Percentiles rank a stretch among this genome's conserved stretches.
These are phyloP conservation scores for Melanotaenia duboulayi DNA, from an alignment of 2,113 vertebrate genomes.

Conservation along the genomic window DNA sequence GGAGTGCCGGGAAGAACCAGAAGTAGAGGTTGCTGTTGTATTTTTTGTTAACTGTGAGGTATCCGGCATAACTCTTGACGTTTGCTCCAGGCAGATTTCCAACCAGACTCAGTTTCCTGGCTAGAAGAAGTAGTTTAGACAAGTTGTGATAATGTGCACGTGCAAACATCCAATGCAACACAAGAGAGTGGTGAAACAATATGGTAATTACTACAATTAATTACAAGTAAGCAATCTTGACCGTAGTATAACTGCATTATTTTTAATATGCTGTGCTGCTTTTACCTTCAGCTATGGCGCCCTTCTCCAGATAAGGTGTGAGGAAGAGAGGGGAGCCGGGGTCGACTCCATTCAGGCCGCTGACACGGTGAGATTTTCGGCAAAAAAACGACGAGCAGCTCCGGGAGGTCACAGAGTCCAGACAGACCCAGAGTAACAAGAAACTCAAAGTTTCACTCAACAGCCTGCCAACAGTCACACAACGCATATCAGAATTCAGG, in stretches of 20 bases:
- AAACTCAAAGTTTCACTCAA: slow-evolving; percentile 46
- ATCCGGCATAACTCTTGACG: slow-evolving; percentile 84
- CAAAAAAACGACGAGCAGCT: slow-evolving; percentile 81
- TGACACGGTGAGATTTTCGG: slow-evolving; percentile 61
- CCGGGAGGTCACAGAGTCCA: slow-evolving; percentile 48
- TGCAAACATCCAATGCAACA: neutral
- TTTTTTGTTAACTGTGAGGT: slow-evolving; percentile 86
- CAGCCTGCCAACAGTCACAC: slow-evolving; percentile 49
- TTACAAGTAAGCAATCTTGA: no score
- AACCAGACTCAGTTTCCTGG: slow-evolving; percentile 82
- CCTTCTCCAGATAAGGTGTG: slow-evolving; percentile 85
- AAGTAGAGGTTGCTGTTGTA: slow-evolving; percentile 92
- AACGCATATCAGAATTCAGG: slow-evolving; percentile 15
- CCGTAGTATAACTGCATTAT: no score
- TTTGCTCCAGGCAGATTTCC: slow-evolving; percentile 79
- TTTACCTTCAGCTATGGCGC: slow-evolving; percentile 81
- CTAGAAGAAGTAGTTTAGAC: slow-evolving; percentile 60
- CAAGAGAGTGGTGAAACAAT: neutral
- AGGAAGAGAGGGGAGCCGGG: slow-evolving; percentile 87
- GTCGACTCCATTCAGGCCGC: slow-evolving; percentile 57
- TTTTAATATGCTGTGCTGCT: neutral
- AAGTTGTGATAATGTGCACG: neutral
- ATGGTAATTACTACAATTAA: no score
- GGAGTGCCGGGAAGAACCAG: slow-evolving; percentile 88
- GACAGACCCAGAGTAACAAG: slow-evolving; percentile 58